Conservation (phyloP, 2,113 vertebrate genomes). For the Lophius piscatorius region DNA sequence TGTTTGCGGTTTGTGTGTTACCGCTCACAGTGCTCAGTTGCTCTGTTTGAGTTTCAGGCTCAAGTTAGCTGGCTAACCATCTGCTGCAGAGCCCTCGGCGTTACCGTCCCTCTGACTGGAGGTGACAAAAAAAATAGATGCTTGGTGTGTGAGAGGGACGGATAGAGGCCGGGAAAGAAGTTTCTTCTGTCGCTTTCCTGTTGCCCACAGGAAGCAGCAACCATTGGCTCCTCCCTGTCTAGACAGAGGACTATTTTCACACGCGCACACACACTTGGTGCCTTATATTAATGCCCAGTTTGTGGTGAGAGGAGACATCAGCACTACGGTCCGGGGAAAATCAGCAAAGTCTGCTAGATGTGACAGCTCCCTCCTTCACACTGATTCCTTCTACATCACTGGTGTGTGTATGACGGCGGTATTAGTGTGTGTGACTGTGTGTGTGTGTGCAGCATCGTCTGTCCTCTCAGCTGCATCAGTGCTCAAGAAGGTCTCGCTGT, state of each 20-base stretch:
- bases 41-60: constrained; percentile 50
- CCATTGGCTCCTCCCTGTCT: constrained; percentile 80
- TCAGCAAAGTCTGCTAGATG: constrained; percentile 56
- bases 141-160: constrained; percentile 19
- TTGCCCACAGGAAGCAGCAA: constrained; percentile 65
- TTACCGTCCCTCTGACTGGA: constrained; percentile 38
- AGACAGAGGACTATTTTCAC: constrained; percentile 69
- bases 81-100: constrained; percentile 54
- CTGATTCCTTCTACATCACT: constrained; percentile 58
- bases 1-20: neutral
- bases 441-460: constrained; percentile 49
- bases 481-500: constrained; percentile 70
- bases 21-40: constrained; percentile 16
- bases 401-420: constrained; percentile 26
- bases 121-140: too few relatives aligned
- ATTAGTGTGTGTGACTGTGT: constrained; percentile 3
- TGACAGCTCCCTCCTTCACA: constrained; percentile 69
- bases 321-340: constrained; percentile 60
- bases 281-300: constrained; percentile 76
- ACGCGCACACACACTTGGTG: constrained; percentile 60
- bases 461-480: constrained; percentile 68
- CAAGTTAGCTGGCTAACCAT: constrained; percentile 48
- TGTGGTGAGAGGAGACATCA: constrained; percentile 67
- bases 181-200: constrained; percentile 45
- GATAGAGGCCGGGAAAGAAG: constrained; percentile 19